These are phyloP conservation scores for Reticulitermes speratus DNA, from an alignment of 1,140 invertebrate genomes.

Conservation along the genomic window DNA sequence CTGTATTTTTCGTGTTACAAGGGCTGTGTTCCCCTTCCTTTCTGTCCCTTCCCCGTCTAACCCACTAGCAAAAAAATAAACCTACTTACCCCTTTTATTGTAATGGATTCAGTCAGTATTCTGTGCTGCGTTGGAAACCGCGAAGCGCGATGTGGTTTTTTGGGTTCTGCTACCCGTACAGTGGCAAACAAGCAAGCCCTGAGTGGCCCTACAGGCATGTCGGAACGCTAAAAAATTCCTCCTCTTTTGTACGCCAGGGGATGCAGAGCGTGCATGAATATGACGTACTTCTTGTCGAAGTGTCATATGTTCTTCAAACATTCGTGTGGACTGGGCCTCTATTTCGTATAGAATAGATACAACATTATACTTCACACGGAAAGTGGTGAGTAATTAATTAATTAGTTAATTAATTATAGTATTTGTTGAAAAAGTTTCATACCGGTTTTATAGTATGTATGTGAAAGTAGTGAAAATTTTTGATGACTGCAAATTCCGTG, in stretches of 20 bases:
- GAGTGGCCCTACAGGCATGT: background rate
- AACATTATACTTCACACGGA: no score
- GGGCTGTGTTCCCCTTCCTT: background rate
- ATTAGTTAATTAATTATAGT: no score
- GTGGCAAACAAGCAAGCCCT: background rate
- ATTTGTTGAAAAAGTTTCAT: no score
- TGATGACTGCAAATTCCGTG: no score
- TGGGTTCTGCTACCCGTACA: background rate
- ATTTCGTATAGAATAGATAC: no score
- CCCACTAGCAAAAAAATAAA: background rate
- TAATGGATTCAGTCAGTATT: background rate
- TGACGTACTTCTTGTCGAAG: background rate
- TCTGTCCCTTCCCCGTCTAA: background rate
- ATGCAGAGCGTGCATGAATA: background rate
- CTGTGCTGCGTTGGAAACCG: conserved; percentile 1
- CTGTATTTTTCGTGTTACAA: conserved; percentile 2
- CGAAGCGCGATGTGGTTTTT: conserved; percentile 14
- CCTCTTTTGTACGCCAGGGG: background rate
- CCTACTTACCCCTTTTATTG: background rate
- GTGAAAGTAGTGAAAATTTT: no score
- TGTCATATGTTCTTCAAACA: background rate
- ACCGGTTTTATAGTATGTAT: no score
- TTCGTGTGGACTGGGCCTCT: no score
- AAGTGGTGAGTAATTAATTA: no score
- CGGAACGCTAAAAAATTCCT: conserved; percentile 1